Base-by-base conservation (phyloP, 2,113 vertebrate species). In the Hipposideros armiger region DNA sequence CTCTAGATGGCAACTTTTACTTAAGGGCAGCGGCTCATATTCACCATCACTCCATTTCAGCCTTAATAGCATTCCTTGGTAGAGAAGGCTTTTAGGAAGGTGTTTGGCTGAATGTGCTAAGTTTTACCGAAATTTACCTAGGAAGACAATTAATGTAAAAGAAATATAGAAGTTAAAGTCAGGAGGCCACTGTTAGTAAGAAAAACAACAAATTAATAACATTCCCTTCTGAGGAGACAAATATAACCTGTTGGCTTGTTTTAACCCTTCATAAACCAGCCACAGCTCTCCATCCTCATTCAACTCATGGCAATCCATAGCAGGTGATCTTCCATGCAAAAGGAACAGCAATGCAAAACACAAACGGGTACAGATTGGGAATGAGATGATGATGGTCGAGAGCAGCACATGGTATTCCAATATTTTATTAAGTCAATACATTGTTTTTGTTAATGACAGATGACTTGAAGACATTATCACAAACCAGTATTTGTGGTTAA, bases 241-340 rank as follows among this genome's bases (percentile, higher is more conserved):
- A 97, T 92, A 96, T 99, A 99, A 99, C 99, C 99, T 99, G 99
- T 99, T 99, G 98, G 99, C 99, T 99, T 99, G 99, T 99, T 99
- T 99, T 99, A 99, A 99, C 99, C 99, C 99, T 99, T 99, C 99
- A 99, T 99, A 99, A 98, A 99, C 99, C 99, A 99, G 99, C 99
- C 99, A 99, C 98, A 99, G 99, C 98, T 99, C 99, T 98, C 99
- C 99, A 85, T 99, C 99, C 99, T 99, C 99, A 99, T 99, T 99
- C 99, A 99, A 98, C 98, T 99, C 97, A 98, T 99, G 99, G 98
- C 97, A 99, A 98, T 99, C 99, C 99, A 99, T 99, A 98, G 99
- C 98, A 95, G 99, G 98, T 94, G 99, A 98, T 99, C 99, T 99
- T 99, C 99, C 98, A 98, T 97, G 97, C 97, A 98, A 98, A 91